Percentiles rank a stretch among this genome's conserved stretches.
These are phyloP conservation scores for Carettochelys insculpta DNA, from an alignment of 2,113 vertebrate species.

Conservation along the genomic window DNA sequence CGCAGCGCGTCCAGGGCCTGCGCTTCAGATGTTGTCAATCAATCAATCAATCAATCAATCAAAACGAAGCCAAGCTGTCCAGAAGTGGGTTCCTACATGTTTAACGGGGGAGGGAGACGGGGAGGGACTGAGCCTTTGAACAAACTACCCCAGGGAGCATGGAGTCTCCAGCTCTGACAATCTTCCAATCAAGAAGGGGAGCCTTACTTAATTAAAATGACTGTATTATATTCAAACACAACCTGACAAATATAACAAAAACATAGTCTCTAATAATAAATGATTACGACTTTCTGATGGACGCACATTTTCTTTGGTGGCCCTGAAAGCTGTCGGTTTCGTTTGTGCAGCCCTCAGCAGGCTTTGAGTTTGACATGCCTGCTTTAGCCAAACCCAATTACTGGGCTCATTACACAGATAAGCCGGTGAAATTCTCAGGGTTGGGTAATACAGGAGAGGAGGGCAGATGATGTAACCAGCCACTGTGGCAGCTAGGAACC, in stretches of 20 bases:
- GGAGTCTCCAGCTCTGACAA: neutral
- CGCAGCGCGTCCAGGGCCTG: too few species aligned
- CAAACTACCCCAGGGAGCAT: neutral
- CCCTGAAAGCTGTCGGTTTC: too few species aligned
- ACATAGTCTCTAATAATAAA: too few species aligned
- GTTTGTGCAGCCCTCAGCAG: too few species aligned
- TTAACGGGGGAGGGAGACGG: too few species aligned
- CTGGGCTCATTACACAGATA: neutral
- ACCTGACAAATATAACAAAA: too few species aligned
- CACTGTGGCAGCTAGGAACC: neutral
- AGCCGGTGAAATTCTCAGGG: fast-evolving
- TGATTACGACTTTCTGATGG: too few species aligned
- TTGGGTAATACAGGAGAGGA: fast-evolving
- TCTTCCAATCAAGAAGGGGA: neutral
- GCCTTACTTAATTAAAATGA: too few species aligned
- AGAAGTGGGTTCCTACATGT: neutral
- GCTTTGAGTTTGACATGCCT: too few species aligned
- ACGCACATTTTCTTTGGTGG: too few species aligned
- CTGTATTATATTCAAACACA: too few species aligned
- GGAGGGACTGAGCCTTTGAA: neutral
- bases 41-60: neutral
- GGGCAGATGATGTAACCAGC: neutral
- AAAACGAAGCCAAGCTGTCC: neutral
- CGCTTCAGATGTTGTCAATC: neutral
- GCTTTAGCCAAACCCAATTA: neutral